Evolutionary conservation across 2,888 invertebrate genomes (phyloP).

Genomic region (Atherix ibis): DNA sequence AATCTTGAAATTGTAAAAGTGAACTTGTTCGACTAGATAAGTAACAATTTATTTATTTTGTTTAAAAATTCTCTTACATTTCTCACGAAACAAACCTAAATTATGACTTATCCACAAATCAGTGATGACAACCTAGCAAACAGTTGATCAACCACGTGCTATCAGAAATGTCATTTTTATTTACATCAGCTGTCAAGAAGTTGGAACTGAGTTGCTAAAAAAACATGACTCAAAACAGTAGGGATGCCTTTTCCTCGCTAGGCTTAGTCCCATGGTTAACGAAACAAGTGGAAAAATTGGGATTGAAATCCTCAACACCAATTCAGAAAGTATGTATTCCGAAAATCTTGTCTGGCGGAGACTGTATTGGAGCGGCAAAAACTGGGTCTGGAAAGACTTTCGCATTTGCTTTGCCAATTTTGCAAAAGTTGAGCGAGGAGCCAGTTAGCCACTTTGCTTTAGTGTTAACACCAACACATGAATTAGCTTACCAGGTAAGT

Average conservation of each 20-base stretch:
- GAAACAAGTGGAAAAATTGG: conserved; percentile 51
- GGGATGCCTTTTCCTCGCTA: neutral
- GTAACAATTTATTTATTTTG: too few species aligned
- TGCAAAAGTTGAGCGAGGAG: conserved; percentile 82
- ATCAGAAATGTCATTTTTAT: too few species aligned
- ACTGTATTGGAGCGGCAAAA: conserved; percentile 92
- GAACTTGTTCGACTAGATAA: too few species aligned
- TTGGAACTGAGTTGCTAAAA: too few species aligned
- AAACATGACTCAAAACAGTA: too few species aligned
- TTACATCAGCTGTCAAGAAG: too few species aligned
- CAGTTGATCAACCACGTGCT: too few species aligned
- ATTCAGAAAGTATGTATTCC: conserved; percentile 74
- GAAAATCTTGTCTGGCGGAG: conserved; percentile 56
- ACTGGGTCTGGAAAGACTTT: conserved; percentile 98
- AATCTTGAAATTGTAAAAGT: too few species aligned
- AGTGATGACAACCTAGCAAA: too few species aligned
- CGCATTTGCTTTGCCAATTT: conserved; percentile 88
- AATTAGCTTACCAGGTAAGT: conserved; percentile 58
- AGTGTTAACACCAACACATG: conserved; percentile 87
- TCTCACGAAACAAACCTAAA: too few species aligned
- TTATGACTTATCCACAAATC: too few species aligned
- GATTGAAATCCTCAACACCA: conserved; percentile 60
- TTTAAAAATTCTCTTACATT: too few species aligned
- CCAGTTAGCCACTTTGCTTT: conserved; percentile 93
- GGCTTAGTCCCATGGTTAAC: conserved; percentile 54